Evolutionary conservation across 2,113 vertebrate species (phyloP), one percentile per base, ranked within the genome.

Genomic region (Brachypodius melanocephalos): DNA sequence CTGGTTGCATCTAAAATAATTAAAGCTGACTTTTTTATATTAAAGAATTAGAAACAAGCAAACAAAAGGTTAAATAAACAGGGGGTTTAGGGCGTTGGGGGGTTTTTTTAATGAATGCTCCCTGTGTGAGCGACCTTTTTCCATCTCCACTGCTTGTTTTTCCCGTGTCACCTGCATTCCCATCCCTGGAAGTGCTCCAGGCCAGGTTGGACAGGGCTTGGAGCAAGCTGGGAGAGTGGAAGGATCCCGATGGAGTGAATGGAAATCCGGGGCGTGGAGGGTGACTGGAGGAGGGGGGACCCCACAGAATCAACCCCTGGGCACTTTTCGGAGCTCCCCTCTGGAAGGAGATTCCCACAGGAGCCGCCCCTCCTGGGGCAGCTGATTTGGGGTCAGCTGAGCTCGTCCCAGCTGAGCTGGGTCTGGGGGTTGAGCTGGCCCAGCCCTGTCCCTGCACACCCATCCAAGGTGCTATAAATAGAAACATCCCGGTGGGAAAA

Each of bases 1-100:
- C 88, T 91, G 82, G 24, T 20, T 63, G 38, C 61, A 92, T 91
- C 59, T 49, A 57, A 91, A 96, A 94, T 88, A 96, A 97, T 96
- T 83, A 57, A 74, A 95, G 92, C 46, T 68, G 21, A 95, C 83
- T 78, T 28, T 67, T 86, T 85, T 74, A 20, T 90, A 67, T 90
- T 82, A 84, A 69, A 94, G 40, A 57, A 66, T 46, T 61, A 78
- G 68, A 73, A 89, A 29, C 48, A 57, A 66, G 71, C 71, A 82
- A 84, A 36, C 78, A 89, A 49, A 20, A 87, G 69, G 77, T 45
- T 59, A 67, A 93, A 80, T n/a, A 63, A 92, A 10, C 38, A 38
- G 38, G 10, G 38, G 38, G 38, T 38, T 38, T 38, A 8, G 51
- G 55, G 21, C 58, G 42, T 67, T 59, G 92, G 85, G 51, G 54